Percentiles rank a stretch among this genome's conserved stretches.
phyloP scores from a whole-genome alignment of 2,113 vertebrate genomes.

The Alethe diademata region DNA sequence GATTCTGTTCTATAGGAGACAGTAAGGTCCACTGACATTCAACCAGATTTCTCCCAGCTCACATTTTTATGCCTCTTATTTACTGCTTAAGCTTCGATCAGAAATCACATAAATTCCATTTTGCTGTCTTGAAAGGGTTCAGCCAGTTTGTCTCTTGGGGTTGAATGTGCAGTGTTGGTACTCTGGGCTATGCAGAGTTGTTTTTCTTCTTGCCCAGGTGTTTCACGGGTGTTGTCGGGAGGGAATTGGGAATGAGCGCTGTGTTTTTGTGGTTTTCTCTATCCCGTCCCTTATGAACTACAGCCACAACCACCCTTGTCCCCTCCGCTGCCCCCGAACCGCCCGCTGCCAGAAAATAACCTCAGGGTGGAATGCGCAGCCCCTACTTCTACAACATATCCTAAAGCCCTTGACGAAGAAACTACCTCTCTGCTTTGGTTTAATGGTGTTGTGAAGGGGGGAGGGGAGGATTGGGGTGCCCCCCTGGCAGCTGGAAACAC shows the following conservation, averaged over 20 bases:
- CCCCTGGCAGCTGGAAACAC: fast-evolving
- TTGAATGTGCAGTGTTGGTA: fast-evolving
- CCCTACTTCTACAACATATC: fast-evolving
- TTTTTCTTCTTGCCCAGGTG: neutral
- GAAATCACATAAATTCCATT: neutral
- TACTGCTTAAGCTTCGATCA: neutral
- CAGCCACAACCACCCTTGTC: fast-evolving
- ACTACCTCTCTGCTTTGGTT: fast-evolving
- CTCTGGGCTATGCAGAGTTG: too few species aligned
- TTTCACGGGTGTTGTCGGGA: fast-evolving
- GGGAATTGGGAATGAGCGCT: fast-evolving
- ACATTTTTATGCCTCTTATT: neutral
- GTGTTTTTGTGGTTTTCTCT: neutral
- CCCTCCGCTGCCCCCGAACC: fast-evolving
- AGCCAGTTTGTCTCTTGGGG: neutral
- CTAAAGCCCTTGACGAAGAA: fast-evolving
- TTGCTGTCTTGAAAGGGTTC: neutral
- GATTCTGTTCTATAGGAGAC: neutral
- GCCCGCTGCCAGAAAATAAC: fast-evolving
- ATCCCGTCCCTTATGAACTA: fast-evolving
- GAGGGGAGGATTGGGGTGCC: too few species aligned
- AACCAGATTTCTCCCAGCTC: neutral
- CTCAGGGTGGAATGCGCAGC: fast-evolving
- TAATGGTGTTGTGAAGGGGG: fast-evolving
- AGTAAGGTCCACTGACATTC: neutral